A percentile compares a stretch with the other conserved stretches of the same genome.
These are phyloP conservation scores for Folsomia manolachei DNA, from an alignment of 2,888 invertebrate species.

Conservation along the genomic window DNA sequence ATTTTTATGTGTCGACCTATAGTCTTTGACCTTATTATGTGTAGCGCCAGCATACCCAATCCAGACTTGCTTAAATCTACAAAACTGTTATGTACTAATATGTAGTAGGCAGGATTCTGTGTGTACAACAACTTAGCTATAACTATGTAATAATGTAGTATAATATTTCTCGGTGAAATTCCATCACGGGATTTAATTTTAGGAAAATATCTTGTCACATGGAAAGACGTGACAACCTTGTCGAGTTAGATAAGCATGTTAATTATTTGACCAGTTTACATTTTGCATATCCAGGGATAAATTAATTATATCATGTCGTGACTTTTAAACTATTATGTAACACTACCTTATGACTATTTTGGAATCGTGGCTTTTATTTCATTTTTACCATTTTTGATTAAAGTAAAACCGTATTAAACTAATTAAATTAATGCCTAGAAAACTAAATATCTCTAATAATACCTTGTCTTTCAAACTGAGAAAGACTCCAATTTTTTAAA, in stretches of 20 bases:
- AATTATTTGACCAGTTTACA: not conserved
- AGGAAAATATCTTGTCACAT: not conserved
- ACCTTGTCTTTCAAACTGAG: not conserved
- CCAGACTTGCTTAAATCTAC: not conserved
- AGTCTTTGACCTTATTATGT: not conserved
- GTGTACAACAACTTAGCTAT: not conserved
- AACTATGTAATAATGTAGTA: not conserved
- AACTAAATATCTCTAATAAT: not conserved
- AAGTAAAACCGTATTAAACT: not conserved
- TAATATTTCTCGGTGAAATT: conserved; percentile 8
- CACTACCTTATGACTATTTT: not conserved
- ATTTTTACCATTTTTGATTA: not conserved
- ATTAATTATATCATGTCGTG: not conserved
- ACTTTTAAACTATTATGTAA: not conserved
- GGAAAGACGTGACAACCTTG: no score
- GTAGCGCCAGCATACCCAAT: not conserved
- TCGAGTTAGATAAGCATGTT: not conserved
- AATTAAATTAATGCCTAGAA: no score
- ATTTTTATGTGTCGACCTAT: not conserved
- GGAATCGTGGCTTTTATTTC: not conserved
- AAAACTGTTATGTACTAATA: not conserved
- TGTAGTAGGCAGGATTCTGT: not conserved
- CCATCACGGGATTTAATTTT: not conserved
- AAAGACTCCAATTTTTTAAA: not conserved
- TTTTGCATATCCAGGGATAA: not conserved